phyloP scores from a whole-genome alignment of 2,888 invertebrate species.

The Physocephala rufipes region DNA sequence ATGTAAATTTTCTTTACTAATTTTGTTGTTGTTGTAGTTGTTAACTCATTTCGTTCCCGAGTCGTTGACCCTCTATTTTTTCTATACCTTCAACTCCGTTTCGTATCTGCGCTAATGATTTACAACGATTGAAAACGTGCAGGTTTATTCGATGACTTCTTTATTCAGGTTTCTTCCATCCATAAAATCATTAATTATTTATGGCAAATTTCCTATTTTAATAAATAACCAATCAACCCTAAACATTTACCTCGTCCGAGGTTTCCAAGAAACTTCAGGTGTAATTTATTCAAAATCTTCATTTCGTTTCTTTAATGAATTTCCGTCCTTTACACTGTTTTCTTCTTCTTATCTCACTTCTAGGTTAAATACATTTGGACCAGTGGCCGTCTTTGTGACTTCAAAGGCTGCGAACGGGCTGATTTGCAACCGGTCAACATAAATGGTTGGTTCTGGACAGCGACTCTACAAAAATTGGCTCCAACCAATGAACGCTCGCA shows the following conservation, averaged over 20 bases:
- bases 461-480: constrained; percentile 84
- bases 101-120: background rate
- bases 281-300: too few relatives aligned
- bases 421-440: constrained; percentile 82
- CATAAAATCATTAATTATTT: too few relatives aligned
- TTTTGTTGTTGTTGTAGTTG: constrained; percentile 1
- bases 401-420: constrained; percentile 87
- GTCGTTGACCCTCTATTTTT: background rate
- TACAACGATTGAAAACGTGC: background rate
- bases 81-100: too few relatives aligned
- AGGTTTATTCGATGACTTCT: background rate
- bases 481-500: constrained; percentile 83
- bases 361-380: constrained; percentile 92
- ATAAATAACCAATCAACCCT: too few relatives aligned
- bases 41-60: background rate
- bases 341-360: constrained; percentile 29
- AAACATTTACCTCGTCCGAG: too few relatives aligned
- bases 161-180: too few relatives aligned
- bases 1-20: background rate
- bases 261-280: too few relatives aligned
- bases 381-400: constrained; percentile 87
- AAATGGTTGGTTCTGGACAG: constrained; percentile 95
- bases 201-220: too few relatives aligned
- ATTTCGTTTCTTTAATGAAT: background rate
- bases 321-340: background rate